phyloP scores from a whole-genome alignment of 2,113 vertebrate species.

The Callipepla squamata region DNA sequence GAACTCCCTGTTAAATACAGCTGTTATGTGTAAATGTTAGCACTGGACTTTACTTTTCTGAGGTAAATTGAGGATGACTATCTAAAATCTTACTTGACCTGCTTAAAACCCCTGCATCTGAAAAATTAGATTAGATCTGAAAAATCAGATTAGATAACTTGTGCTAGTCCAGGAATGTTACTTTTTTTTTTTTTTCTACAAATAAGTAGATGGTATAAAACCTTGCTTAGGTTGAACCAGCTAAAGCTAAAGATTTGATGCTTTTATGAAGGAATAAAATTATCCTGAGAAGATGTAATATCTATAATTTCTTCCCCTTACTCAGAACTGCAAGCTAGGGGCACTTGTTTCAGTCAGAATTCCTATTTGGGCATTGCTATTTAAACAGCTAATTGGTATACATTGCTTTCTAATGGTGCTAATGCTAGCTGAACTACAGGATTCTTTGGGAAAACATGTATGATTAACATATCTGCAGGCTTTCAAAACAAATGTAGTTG shows the following conservation, averaged over 20 bases:
- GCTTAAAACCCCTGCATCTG: background rate
- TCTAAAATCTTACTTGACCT: background rate
- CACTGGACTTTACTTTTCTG: background rate
- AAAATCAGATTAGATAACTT: background rate
- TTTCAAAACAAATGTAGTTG: background rate
- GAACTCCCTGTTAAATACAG: background rate
- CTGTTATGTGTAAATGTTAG: background rate
- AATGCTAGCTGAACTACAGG: background rate
- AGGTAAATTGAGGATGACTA: background rate
- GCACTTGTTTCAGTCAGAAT: background rate
- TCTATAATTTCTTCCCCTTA: background rate
- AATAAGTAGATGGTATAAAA: background rate
- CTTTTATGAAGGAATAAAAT: background rate
- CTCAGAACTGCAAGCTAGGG: background rate
- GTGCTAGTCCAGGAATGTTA: background rate
- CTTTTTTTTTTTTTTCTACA: background rate
- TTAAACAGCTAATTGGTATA: background rate
- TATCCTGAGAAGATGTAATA: background rate
- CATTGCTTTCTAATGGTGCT: background rate
- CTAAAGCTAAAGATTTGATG: background rate
- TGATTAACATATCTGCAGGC: background rate
- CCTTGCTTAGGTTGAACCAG: background rate
- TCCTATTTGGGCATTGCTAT: background rate
- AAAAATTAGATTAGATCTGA: background rate
- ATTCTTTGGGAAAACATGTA: background rate